Percentiles rank a stretch among this genome's conserved stretches.
Evolutionary conservation across 30 jellyfish, hydroid and myxozoan species (phyloP).

Genomic region (Sanderia malayensis): DNA sequence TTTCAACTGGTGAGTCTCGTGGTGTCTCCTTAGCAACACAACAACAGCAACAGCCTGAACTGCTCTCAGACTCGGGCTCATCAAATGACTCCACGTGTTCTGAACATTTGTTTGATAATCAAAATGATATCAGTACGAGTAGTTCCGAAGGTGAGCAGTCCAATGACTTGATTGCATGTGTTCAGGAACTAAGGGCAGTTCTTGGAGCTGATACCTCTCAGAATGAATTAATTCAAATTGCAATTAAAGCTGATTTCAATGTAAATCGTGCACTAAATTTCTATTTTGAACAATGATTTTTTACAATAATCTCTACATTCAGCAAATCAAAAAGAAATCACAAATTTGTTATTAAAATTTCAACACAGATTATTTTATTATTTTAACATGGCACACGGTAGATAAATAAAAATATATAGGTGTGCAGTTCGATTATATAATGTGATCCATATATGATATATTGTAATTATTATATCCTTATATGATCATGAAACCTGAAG

Average conservation of each 20-base stretch:
- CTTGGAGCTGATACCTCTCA: not conserved
- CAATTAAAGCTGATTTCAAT: not conserved
- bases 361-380: no score
- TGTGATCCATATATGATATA: no score
- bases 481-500: not conserved
- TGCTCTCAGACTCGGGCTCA: not conserved
- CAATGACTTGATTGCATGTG: not conserved
- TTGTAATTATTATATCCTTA: no score
- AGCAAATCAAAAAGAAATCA: no score
- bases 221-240: not conserved
- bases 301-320: no score
- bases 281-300: not conserved
- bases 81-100: not conserved
- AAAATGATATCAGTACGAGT: not conserved
- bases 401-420: no score
- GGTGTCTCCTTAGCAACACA: not conserved
- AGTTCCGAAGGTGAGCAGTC: not conserved
- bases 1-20: not conserved
- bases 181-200: not conserved
- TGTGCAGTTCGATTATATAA: no score
- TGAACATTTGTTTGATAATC: no score
- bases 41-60: not conserved
- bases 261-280: not conserved
- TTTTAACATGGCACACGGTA: no score
- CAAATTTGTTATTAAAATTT: no score